Base-by-base conservation (phyloP, 2,113 vertebrate genomes). In the Ochotona princeps region DNA sequence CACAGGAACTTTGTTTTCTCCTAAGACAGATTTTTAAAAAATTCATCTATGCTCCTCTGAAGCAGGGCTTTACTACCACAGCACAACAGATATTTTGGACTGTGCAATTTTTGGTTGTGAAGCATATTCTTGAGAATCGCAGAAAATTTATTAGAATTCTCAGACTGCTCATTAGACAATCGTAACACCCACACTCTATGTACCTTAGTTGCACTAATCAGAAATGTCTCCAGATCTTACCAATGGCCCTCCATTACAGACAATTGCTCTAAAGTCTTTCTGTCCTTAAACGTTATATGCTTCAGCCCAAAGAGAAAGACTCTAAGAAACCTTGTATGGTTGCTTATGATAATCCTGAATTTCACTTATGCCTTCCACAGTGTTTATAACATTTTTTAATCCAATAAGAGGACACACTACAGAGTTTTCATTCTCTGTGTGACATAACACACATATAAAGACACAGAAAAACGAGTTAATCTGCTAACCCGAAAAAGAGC, bases 331-430 rank as follows among this genome's bases (percentile, higher is more conserved):
- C 65, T 32, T 70, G 28, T 51, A 65, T 0, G 25, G 28, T 67
- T 83, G 69, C 74, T 88, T 51, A 15, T 17, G 65, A 93, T 78
- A 81, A 92, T 47, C 44, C 63, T 87, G 54, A 70, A 84, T 72
- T n/a, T 81, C 32, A 30, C 1, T 78, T 92, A 9, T 35, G 44
- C 15, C 81, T 51, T 47, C 47, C 4, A 47, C 26, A 76, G 15
- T 25, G 51, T 26, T 30, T 21, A 32, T 30, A 28, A 21, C 4
- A 49, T 23, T 20, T 76, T 57, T 28, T 30, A 80, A 13, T 76
- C 25, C 21, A 32, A 30, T 10, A 61, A 66, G 49, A 72, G 26
- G 28, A 90, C 47, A 63, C 21, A 69, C 4, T 7, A 23, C 26
- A 80, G 20, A 17, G 1, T 12, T 35, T n/a, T 12, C 14, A 66